Evolutionary conservation across 2,888 invertebrate genomes (phyloP), one percentile per base, ranked within the genome.

Genomic region (Xanthorhoe spadicearia): DNA sequence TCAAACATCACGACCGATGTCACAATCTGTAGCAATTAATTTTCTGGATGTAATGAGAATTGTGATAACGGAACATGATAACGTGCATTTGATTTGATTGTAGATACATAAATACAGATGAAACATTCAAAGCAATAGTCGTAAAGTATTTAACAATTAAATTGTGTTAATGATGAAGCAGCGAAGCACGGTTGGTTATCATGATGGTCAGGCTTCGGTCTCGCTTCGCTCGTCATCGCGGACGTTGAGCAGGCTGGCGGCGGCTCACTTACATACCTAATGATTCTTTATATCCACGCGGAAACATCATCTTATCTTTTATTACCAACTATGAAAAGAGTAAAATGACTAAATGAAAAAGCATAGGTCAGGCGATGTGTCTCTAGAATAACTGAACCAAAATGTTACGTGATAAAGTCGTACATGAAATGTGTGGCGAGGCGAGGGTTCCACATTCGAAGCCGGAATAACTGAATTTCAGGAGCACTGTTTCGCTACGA

Each of bases 151-250:
- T 64, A 64, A 64, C 64, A 61, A 54, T 51, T 58, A 57, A 70
- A 68, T 66, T 66, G 64, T 50, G 59, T 69, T 57, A 63, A 55
- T 61, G 61, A 66, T 23, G 54, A 67, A 59, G 58, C 67, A 65
- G 69, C 70, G 61, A 62, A 67, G 68, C 72, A 69, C 66, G 69
- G 67, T 59, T 71, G 66, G 71, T 65, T 62, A 62, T 66, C 71
- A 65, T 65, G 65, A 53, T 69, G 68, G 68, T 62, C 69, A 69
- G 64, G 64, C 66, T 32, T 56, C 71, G 77, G 89, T 88, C 82
- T 81, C 90, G 90, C 90, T 81, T 79, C 83, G 82, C 67, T 87
- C 86, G 83, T 61, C 85, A 91, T 89, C 80, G 84, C 87, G 90
- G 90, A 74, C 89, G 82, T 71, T 64, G 66, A 66, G 64, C 48